Conservation (phyloP, 2,113 vertebrate genomes). For the Syngnathus scovelli region DNA sequence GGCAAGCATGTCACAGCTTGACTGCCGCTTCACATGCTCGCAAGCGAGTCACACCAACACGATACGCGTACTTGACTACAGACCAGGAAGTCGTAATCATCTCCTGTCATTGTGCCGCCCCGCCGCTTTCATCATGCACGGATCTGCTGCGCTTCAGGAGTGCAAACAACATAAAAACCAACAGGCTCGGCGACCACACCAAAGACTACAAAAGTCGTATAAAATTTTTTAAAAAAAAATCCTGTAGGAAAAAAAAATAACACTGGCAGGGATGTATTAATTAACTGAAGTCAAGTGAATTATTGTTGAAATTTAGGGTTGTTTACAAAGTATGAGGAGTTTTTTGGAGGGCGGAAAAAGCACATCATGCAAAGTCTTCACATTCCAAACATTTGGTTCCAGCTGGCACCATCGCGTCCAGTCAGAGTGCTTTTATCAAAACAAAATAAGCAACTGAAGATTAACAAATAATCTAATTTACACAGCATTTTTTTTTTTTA, state of each 20-base stretch:
- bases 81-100: conserved; percentile 36
- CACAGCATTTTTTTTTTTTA: conserved; percentile 4
- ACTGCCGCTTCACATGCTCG: conserved; percentile 45
- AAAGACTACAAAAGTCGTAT: neutral
- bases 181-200: neutral
- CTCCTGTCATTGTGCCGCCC: conserved; percentile 19
- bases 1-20: conserved; percentile 60
- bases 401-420: neutral
- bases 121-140: conserved; percentile 9
- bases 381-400: neutral
- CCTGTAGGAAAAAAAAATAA: neutral
- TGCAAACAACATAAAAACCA: conserved; percentile 5
- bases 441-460: neutral
- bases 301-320: no score
- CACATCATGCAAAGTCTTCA: neutral
- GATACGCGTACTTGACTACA: conserved; percentile 24
- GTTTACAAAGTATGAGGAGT: neutral
- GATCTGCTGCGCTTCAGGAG: conserved; percentile 3
- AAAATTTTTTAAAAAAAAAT: neutral
- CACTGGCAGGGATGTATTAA: neutral
- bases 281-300: neutral
- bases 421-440: neutral
- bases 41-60: conserved; percentile 46
- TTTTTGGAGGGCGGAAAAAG: neutral
- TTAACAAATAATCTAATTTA: neutral